A percentile compares a stretch with the other conserved stretches of the same genome.
These are phyloP conservation scores for Callionymus lyra DNA, from an alignment of 2,113 vertebrate genomes.

Conservation along the genomic window DNA sequence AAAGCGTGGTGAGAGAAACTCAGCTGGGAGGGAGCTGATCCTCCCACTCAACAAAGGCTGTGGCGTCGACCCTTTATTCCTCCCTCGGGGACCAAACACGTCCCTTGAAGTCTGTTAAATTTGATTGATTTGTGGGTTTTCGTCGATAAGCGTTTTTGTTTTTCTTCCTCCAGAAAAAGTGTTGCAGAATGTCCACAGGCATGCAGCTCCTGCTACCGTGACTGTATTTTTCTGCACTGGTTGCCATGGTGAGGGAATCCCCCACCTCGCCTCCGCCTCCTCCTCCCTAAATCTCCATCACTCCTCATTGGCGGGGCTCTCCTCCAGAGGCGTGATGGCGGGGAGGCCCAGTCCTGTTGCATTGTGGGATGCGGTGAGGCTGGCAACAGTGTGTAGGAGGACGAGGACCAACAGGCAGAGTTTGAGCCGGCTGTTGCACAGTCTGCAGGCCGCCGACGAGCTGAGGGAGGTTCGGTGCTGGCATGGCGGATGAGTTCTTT, in stretches of 20 bases:
- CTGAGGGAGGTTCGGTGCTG: constrained; percentile 83
- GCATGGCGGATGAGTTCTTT: constrained; percentile 81
- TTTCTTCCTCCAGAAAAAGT: constrained; percentile 56
- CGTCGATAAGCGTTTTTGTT: constrained; percentile 54
- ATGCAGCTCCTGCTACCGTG: constrained; percentile 38
- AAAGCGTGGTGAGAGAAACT: constrained; percentile 91
- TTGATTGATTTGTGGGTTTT: constrained; percentile 64
- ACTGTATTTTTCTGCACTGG: constrained; percentile 54
- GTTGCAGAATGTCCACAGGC: constrained; percentile 54
- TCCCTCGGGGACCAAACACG: constrained; percentile 32
- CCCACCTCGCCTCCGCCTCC: constrained; percentile 35
- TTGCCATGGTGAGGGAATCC: constrained; percentile 62
- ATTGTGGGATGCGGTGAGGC: constrained; percentile 89
- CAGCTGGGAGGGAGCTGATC: constrained; percentile 81
- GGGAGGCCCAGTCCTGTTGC: constrained; percentile 80
- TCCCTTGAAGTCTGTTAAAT: constrained; percentile 57
- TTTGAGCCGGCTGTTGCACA: constrained; percentile 91
- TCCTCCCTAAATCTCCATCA: constrained; percentile 57
- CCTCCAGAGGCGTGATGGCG: constrained; percentile 77
- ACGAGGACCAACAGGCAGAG: constrained; percentile 93
- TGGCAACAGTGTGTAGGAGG: constrained; percentile 92
- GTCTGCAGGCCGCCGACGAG: constrained; percentile 87
- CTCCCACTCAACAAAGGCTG: constrained; percentile 83
- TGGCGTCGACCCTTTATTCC: constrained; percentile 59
- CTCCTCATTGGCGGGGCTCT: constrained; percentile 83